Percentiles rank a stretch among this genome's conserved stretches.
Evolutionary conservation across 2,888 invertebrate genomes (phyloP).

Genomic region (Mesochorus sp.): DNA sequence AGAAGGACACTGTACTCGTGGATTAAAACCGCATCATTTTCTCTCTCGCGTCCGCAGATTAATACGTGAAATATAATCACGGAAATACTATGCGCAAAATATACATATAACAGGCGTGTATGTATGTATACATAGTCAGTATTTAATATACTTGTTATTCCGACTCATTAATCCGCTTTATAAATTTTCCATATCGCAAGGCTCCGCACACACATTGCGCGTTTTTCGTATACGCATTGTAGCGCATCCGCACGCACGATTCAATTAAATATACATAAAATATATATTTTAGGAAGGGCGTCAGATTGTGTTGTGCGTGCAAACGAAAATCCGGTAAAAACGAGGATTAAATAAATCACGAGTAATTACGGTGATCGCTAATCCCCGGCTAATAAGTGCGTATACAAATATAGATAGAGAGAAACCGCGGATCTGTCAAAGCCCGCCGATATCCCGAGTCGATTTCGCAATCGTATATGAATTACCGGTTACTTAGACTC

Average conservation of each 20-base stretch:
- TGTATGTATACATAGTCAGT: constrained; percentile 7
- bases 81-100: constrained; percentile 38
- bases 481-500: constrained; percentile 62
- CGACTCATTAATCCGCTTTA: constrained; percentile 58
- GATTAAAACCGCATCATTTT: constrained; percentile 58
- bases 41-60: constrained; percentile 31
- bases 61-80: constrained; percentile 59
- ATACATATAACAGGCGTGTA: background rate
- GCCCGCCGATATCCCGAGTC: background rate
- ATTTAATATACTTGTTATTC: constrained; percentile 59
- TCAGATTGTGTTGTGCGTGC: background rate
- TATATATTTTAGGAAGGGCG: background rate
- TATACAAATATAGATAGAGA: background rate
- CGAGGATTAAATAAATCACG: constrained; percentile 43
- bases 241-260: background rate
- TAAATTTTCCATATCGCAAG: constrained; percentile 55
- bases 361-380: constrained; percentile 40
- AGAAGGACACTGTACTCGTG: constrained; percentile 3
- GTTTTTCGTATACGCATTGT: constrained; percentile 16
- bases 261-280: background rate
- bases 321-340: constrained; percentile 25
- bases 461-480: constrained; percentile 56
- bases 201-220: constrained; percentile 12
- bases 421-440: background rate
- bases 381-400: background rate